phyloP scores from a whole-genome alignment of 2,888 invertebrate species.

The Andrena praecox region DNA sequence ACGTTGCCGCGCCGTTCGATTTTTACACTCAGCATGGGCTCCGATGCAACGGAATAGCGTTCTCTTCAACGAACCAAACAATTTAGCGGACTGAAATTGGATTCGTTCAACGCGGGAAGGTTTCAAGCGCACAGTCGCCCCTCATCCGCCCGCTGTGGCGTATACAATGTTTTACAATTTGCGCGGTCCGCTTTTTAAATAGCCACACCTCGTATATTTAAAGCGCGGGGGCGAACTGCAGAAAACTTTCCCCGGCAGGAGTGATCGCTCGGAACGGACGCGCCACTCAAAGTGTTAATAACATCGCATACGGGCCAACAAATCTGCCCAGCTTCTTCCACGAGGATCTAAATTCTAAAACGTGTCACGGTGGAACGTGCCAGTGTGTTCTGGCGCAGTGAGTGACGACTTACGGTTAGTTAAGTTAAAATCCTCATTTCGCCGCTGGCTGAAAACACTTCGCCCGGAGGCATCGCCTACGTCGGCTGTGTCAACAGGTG shows the following conservation, averaged over 20 bases:
- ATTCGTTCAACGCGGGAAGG: too few relatives aligned
- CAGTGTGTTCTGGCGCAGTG: conserved; percentile 12
- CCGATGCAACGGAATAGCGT: too few relatives aligned
- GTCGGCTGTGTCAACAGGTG: conserved; percentile 70
- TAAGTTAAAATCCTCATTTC: conserved; percentile 62
- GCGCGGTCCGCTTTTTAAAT: too few relatives aligned
- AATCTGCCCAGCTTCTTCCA: conserved; percentile 1
- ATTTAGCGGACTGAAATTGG: too few relatives aligned
- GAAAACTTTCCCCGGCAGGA: too few relatives aligned
- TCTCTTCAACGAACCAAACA: too few relatives aligned
- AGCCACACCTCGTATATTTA: too few relatives aligned
- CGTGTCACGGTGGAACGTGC: neutral
- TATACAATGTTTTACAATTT: too few relatives aligned
- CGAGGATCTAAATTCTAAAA: conserved; percentile 29
- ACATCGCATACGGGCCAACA: neutral
- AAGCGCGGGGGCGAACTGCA: too few relatives aligned
- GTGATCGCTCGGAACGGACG: neutral
- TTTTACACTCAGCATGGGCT: neutral
- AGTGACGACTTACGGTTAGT: conserved; percentile 49
- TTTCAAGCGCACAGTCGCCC: too few relatives aligned
- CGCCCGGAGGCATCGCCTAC: conserved; percentile 52
- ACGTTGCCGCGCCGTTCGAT: neutral
- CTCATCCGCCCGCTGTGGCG: too few relatives aligned
- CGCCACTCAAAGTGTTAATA: neutral
- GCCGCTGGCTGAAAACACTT: conserved; percentile 57